Evolutionary conservation across 2,113 vertebrate species (phyloP), one percentile per base, ranked within the genome.

Genomic region (Carassius carassius): DNA sequence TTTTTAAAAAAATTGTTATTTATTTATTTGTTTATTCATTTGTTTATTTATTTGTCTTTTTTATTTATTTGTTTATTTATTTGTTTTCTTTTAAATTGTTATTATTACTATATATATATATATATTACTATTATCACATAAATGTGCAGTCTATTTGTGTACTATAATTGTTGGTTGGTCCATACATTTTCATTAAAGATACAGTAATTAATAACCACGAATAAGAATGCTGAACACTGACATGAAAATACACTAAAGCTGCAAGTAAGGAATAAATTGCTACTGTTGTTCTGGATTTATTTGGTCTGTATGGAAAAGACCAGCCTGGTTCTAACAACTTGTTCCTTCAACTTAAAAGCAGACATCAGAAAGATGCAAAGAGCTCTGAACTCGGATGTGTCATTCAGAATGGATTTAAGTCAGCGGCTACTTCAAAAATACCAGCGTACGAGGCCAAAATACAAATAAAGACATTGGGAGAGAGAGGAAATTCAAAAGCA

Each of bases 331-430:
- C 73, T 51, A 32, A 49, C 44, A 37, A 41, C 10, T 56, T 29
- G 10, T 77, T 32, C 21, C 75, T n/a, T 62, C 25, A 23, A 44
- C 21, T 44, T 23, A 62, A 16, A 62, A 60, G 21, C 35, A 41
- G 35, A 62, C 19, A 23, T 41, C 21, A 37, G 29, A 60, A 23
- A n/a, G 10, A 60, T 12, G 37, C 54, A 41, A 37, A 41, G 10
- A 60, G 76, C 54, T 37, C 29, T 23, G 17, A 60, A 37, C 32
- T 47, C 13, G 37, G 21, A 47, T 23, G 37, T 73, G 70, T 73
- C 41, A 44, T 47, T 41, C 54, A 41, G 76, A 92, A 90, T 23
- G 85, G 78, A 92, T 93, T 91, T 92, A 90, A 92, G 94, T 92
- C 91, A 89, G 86, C 86, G 80, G 87, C 87, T 86, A 74, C 80